Base-by-base conservation (phyloP, 1,140 invertebrate species). In the Phortica variegata region DNA sequence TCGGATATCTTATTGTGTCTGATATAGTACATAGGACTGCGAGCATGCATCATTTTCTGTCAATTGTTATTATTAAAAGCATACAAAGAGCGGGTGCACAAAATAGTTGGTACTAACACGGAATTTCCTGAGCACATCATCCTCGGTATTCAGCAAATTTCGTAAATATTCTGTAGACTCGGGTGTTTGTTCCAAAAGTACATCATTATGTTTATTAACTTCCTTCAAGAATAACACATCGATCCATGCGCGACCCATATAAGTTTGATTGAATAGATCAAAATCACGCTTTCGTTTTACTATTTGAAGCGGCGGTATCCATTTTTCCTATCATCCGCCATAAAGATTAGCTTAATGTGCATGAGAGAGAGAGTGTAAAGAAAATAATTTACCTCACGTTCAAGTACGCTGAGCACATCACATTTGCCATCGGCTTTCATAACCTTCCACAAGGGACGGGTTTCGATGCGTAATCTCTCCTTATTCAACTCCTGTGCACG, bases 21-120 rank as follows among this genome's bases (percentile, higher is more conserved):
- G 5, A 65, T 50, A 36, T 59, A 60, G 20, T 75, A 75, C 0
- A 70, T 36, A 0, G 72, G 72, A 45, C 52, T 58, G 0, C 72
- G 60, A 0, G 58, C 54, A 41, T 75, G 72, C 15, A 75, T 31
- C 65, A 75, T 75, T 75, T 75, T 75, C 72, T 66, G 12, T 2
- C 31, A 0, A 2, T 2, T 10, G 0, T 1, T 0, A 33, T 12
- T 21, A 17, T 9, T 20, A 0, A 2, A 20, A 1, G n/a, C n/a
- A n/a, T n/a, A n/a, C n/a, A n/a, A n/a, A n/a, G n/a, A n/a, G n/a
- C n/a, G n/a, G n/a, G n/a, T n/a, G n/a, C n/a, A n/a, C n/a, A n/a
- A 9, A 2, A 0, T 6, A 5, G 16, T 13, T 10, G 15, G 13
- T 34, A 26, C 56, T 38, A 0, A 66, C 62, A 44, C 72, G 56